Percentiles rank a stretch among this genome's conserved stretches.
These are phyloP conservation scores for Ciconia stormi DNA, from an alignment of 2,113 vertebrate genomes.

Conservation along the genomic window DNA sequence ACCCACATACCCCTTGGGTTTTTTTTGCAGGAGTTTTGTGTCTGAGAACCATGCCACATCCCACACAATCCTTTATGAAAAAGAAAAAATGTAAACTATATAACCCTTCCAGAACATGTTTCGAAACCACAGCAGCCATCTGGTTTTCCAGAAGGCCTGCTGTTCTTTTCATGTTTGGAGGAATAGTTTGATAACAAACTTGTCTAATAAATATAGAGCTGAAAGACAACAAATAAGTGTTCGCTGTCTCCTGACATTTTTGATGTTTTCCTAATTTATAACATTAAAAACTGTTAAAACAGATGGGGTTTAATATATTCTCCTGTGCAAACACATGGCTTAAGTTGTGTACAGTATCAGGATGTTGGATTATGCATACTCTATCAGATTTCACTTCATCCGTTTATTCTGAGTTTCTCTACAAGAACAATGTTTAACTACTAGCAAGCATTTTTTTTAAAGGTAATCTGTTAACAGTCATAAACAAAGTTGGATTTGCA, in stretches of 20 bases:
- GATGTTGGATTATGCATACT: slow-evolving; percentile 57
- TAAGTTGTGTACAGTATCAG: slow-evolving; percentile 68
- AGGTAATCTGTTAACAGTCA: neutral
- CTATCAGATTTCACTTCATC: slow-evolving; percentile 42
- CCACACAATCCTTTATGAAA: slow-evolving; percentile 53
- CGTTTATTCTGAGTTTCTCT: neutral
- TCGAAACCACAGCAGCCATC: slow-evolving; percentile 75
- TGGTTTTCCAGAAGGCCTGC: slow-evolving; percentile 80
- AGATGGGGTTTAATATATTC: slow-evolving; percentile 81
- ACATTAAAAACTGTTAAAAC: slow-evolving; percentile 79
- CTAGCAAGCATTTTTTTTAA: neutral
- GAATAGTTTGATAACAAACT: slow-evolving; percentile 82
- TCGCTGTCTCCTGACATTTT: slow-evolving; percentile 69
- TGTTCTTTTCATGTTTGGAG: slow-evolving; percentile 81
- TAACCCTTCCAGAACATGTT: slow-evolving; percentile 60
- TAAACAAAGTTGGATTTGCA: neutral
- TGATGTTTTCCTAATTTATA: slow-evolving; percentile 80
- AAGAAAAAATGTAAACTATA: slow-evolving; percentile 58
- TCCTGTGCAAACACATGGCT: slow-evolving; percentile 76
- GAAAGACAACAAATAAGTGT: slow-evolving; percentile 75
- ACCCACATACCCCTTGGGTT: neutral
- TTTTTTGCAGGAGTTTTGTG: neutral
- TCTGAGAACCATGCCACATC: slow-evolving; percentile 1
- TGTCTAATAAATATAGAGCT: slow-evolving; percentile 76
- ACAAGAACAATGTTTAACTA: slow-evolving; percentile 9